phyloP scores from a whole-genome alignment of 2,797 vertebrate genomes.

The Hafferia zeledoni region DNA sequence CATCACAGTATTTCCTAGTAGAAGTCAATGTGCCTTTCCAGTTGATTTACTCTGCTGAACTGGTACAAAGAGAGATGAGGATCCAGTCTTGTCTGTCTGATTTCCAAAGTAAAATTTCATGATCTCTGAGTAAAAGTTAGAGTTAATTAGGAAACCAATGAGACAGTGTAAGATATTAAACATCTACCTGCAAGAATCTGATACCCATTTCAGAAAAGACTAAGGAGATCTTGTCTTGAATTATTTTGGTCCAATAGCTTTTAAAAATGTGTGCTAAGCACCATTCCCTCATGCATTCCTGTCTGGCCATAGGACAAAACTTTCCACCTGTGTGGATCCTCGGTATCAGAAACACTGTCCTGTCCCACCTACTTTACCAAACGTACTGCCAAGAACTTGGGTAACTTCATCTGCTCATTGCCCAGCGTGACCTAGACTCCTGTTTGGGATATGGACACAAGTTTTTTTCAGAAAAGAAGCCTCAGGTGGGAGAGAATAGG shows the following conservation, averaged over 20 bases:
- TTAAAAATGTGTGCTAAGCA: not conserved
- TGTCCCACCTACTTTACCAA: not conserved
- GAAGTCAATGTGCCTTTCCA: not conserved
- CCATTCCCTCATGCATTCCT: not conserved
- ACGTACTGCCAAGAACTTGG: not conserved
- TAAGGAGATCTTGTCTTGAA: not conserved
- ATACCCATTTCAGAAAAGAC: not conserved
- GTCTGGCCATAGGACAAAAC: not conserved
- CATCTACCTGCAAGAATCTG: not conserved
- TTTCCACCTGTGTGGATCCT: not conserved
- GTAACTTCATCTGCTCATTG: not conserved
- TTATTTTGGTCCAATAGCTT: not conserved
- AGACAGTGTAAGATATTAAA: not conserved
- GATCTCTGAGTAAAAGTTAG: not conserved
- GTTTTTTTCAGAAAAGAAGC: not conserved
- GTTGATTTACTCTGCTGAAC: not conserved
- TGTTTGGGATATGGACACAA: no score
- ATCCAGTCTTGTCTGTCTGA: not conserved
- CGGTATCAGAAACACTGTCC: not conserved
- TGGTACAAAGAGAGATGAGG: not conserved
- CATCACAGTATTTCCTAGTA: not conserved
- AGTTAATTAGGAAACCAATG: not conserved
- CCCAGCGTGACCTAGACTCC: not conserved
- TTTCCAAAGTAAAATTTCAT: not conserved
- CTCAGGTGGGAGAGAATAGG: not conserved